Evolutionary conservation across 2,113 vertebrate species (phyloP), one percentile per base, ranked within the genome.

Genomic region (Carassius auratus): DNA sequence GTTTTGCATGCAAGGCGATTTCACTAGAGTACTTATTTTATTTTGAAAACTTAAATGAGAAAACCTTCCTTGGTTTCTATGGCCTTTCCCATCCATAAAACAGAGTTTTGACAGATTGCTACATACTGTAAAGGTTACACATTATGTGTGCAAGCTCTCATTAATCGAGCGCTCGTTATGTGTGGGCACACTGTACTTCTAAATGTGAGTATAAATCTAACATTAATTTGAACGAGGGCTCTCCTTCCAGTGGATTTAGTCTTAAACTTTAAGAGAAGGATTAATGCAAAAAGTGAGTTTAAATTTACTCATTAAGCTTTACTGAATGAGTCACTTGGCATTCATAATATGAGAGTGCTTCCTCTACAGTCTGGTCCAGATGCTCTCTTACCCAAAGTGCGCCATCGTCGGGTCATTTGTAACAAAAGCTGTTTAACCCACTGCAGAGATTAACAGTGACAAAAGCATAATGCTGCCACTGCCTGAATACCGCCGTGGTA

Each of bases 391-490:
- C 62, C 36, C 61, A 76, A 36, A 76, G 62, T 86, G 77, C 23
- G 48, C 30, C 80, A 81, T 82, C 61, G 17, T 19, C 21, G 26
- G 64, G 30, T 88, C 81, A 79, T 69, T 85, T 81, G 45, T 86
- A 71, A 79, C 57, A 69, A 79, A 59, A 83, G 84, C 66, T 33
- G 4, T 88, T n/a, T n/a, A n/a, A n/a, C n/a, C n/a, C n/a, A n/a
- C n/a, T n/a, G n/a, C n/a, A n/a, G n/a, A n/a, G n/a, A n/a, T n/a
- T n/a, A n/a, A n/a, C n/a, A n/a, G n/a, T n/a, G n/a, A n/a, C n/a
- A n/a, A n/a, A n/a, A n/a, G n/a, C n/a, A n/a, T n/a, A n/a, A n/a
- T n/a, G n/a, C n/a, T n/a, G n/a, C n/a, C n/a, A n/a, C n/a, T n/a
- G 45, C 66, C 87, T 77, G 62, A 69, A 50, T 42, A 50, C n/a